phyloP scores from a whole-genome alignment of 2,888 invertebrate genomes.

The Mythimna ferrago region DNA sequence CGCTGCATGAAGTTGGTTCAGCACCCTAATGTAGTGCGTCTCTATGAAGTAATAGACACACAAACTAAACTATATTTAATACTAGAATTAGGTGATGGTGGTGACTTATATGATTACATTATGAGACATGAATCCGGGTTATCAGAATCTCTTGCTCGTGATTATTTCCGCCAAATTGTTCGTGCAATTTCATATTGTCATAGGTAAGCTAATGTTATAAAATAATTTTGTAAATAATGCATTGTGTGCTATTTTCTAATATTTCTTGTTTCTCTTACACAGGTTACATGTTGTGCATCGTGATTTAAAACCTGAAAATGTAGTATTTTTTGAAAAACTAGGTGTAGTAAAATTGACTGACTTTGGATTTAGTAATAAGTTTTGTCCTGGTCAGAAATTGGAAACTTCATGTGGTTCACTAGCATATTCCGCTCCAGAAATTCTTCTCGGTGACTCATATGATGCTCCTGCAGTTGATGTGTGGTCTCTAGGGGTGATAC shows the following conservation, averaged over 20 bases:
- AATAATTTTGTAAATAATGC: neutral
- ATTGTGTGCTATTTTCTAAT: constrained; percentile 8
- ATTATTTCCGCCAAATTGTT: constrained; percentile 99
- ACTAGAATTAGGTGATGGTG: constrained; percentile 99
- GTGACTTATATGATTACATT: constrained; percentile 99
- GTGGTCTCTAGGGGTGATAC: constrained; percentile 99
- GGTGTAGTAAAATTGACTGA: constrained; percentile 99
- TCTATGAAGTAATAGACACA: constrained; percentile 99
- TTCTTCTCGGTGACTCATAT: constrained; percentile 99
- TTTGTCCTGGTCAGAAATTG: constrained; percentile 98
- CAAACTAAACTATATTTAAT: constrained; percentile 99
- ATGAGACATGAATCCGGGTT: constrained; percentile 98
- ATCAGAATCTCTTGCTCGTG: constrained; percentile 95
- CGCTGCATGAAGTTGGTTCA: constrained; percentile 99
- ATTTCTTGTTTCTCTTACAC: constrained; percentile 65
- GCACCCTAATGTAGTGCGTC: constrained; percentile 99
- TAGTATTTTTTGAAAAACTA: constrained; percentile 99
- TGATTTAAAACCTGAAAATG: constrained; percentile 99
- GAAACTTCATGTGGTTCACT: constrained; percentile 99
- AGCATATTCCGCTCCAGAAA: constrained; percentile 99
- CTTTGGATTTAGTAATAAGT: constrained; percentile 99
- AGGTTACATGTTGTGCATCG: constrained; percentile 93
- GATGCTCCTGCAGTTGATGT: constrained; percentile 99
- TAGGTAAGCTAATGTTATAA: constrained; percentile 89
- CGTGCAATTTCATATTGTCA: constrained; percentile 99